A percentile compares a stretch with the other conserved stretches of the same genome.
Conservation (phyloP, 2,113 vertebrate species). For the rat (Rattus norvegicus) region DNA sequence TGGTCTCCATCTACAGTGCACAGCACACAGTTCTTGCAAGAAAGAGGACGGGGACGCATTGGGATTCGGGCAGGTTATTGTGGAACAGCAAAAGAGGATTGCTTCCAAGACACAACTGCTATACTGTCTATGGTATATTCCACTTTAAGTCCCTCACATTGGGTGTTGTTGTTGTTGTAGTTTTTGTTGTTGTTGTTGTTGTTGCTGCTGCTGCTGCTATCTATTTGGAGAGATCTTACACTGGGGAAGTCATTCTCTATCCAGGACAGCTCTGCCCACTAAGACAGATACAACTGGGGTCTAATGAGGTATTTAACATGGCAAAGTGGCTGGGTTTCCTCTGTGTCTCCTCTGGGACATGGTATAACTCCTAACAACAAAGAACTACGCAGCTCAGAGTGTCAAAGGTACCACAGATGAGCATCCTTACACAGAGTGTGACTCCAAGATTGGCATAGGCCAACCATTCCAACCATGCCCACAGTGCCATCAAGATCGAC, state of each 20-base stretch:
- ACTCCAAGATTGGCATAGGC: accelerated
- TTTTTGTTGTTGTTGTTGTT: too few species aligned
- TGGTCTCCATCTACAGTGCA: accelerated
- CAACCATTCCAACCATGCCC: background rate
- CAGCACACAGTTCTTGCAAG: too few species aligned
- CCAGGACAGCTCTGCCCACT: too few species aligned
- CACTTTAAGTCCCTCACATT: accelerated
- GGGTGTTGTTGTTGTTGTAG: too few species aligned
- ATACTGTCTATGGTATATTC: too few species aligned
- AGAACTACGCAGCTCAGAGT: background rate
- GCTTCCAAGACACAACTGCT: background rate
- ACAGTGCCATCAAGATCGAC: background rate
- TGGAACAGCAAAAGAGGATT: background rate
- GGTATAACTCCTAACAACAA: background rate
- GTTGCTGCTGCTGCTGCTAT: too few species aligned
- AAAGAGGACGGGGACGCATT: background rate
- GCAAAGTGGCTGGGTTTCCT: accelerated
- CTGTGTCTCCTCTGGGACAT: background rate
- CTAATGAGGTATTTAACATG: too few species aligned
- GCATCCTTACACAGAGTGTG: accelerated
- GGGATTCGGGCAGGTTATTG: background rate
- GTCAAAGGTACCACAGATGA: accelerated
- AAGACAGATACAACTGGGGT: accelerated
- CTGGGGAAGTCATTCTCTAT: background rate
- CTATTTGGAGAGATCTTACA: background rate